Evolutionary conservation across 2,888 invertebrate genomes (phyloP).

Genomic region (Elysia crispata): DNA sequence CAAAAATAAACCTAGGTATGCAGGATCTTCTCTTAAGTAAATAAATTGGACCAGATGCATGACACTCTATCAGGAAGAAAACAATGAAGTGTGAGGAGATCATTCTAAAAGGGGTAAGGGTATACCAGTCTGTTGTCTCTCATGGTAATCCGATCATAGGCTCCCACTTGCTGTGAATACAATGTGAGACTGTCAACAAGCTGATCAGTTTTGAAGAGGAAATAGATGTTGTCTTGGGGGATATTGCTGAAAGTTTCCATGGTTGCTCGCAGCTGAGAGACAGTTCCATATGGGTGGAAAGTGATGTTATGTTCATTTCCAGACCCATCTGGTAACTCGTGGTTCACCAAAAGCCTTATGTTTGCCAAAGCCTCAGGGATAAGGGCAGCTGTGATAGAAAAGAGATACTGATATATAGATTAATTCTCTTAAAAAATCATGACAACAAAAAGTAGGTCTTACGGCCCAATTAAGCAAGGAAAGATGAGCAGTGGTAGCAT

Average conservation of each 20-base stretch:
- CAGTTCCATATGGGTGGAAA: conserved; percentile 15
- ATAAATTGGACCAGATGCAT: too few relatives aligned
- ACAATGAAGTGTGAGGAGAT: too few relatives aligned
- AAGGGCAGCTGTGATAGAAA: too few relatives aligned
- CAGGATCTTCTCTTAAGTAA: too few relatives aligned
- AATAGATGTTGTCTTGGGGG: conserved; percentile 18
- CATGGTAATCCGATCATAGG: conserved; percentile 19
- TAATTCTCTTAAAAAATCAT: too few relatives aligned
- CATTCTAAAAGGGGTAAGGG: conserved; percentile 21
- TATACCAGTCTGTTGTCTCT: conserved; percentile 23
- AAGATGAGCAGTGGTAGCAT: too few relatives aligned
- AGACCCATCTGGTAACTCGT: conserved; percentile 34
- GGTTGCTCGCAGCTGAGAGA: background rate
- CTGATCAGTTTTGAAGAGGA: background rate
- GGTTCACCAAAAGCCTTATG: conserved; percentile 18
- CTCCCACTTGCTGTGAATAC: background rate
- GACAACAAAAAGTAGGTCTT: too few relatives aligned
- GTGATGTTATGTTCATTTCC: conserved; percentile 33
- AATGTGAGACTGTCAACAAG: conserved; percentile 18
- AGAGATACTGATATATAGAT: too few relatives aligned
- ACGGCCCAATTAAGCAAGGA: too few relatives aligned
- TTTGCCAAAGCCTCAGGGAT: conserved; percentile 31
- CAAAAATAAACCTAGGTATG: too few relatives aligned
- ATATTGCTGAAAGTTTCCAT: conserved; percentile 27
- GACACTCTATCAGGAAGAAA: too few relatives aligned